These are phyloP conservation scores for Elymnias hypermnestra DNA, from an alignment of 1,140 invertebrate species.

Conservation along the genomic window DNA sequence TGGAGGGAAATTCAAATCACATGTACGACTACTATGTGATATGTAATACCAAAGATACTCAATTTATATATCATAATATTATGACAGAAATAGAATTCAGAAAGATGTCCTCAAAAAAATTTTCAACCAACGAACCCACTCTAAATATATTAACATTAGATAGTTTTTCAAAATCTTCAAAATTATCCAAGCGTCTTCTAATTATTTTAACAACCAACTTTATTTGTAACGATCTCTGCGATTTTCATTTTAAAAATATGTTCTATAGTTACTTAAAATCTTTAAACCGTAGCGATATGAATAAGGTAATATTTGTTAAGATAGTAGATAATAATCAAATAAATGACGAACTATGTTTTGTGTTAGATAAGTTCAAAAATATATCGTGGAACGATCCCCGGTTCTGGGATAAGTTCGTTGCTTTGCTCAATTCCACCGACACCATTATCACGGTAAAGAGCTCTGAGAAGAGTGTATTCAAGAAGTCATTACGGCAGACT, in stretches of 20 bases:
- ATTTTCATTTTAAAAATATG: constrained; percentile 70
- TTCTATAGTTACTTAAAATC: constrained; percentile 71
- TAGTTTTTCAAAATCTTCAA: constrained; percentile 69
- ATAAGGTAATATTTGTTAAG: constrained; percentile 69
- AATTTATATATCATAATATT: constrained; percentile 86
- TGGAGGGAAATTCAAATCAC: constrained; percentile 80
- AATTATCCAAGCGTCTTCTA: constrained; percentile 67
- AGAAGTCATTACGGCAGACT: constrained; percentile 63
- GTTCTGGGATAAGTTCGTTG: constrained; percentile 65
- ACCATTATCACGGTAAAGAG: constrained; percentile 69
- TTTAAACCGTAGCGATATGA: constrained; percentile 61
- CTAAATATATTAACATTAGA: constrained; percentile 69
- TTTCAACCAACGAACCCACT: constrained; percentile 48
- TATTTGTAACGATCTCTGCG: constrained; percentile 65
- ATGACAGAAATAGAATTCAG: constrained; percentile 85
- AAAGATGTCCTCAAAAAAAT: constrained; percentile 64
- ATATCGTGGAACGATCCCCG: constrained; percentile 62
- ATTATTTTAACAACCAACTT: constrained; percentile 70
- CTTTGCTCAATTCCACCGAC: constrained; percentile 64
- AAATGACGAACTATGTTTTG: constrained; percentile 61
- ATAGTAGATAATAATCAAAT: constrained; percentile 67
- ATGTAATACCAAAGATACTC: constrained; percentile 90
- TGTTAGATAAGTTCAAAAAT: constrained; percentile 70
- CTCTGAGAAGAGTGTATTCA: constrained; percentile 64
- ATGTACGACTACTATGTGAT: constrained; percentile 92